Evolutionary conservation across 2,113 vertebrate species (phyloP), one percentile per base, ranked within the genome.

Genomic region (Probosciger aterrimus): DNA sequence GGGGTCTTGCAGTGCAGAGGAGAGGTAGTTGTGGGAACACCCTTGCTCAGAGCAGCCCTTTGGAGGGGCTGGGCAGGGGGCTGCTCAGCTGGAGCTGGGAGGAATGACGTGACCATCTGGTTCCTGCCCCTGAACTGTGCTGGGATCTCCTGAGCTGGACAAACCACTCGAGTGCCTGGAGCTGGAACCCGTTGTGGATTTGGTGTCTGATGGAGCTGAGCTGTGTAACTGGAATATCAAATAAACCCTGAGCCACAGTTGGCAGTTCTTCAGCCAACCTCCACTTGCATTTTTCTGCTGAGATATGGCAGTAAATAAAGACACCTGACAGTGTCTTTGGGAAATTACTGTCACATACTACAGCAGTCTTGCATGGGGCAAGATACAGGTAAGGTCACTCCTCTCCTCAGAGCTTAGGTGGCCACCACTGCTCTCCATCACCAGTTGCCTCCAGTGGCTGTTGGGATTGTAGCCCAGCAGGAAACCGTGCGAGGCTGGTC

Each of bases 251-350:
- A 83, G 80, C 77, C 69, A 90, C 69, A 93, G 93, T 15, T 95
- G 82, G 93, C 88, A 91, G 62, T 62, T 81, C 88, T 93, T 86
- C 78, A 88, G 93, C 88, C 88, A 95, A 41, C 43, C 71, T 90
- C 41, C 46, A 77, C 53, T 95, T 96, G 57, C 94, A 52, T 79
- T 91, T 88, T 90, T 93, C 69, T 90, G 76, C 95, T 96, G 86
- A 90, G 64, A 71, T 90, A 46, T 62, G 76, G 43, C 52, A 90
- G 82, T 93, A 93, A 92, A 75, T 70, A 74, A 88, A 86, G 69
- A 47, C 69, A 92, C 60, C 80, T 92, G 80, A 46, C 35, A 37
- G 41, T 68, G 47, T 86, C 69, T 92, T 78, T 86, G 68, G 76
- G 74, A 75, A 93, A 43, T 81, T 31, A 44, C 24, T 86, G 46